These are phyloP conservation scores for Drosophila busckii DNA, from an alignment of 1,140 invertebrate genomes.

Conservation along the genomic window DNA sequence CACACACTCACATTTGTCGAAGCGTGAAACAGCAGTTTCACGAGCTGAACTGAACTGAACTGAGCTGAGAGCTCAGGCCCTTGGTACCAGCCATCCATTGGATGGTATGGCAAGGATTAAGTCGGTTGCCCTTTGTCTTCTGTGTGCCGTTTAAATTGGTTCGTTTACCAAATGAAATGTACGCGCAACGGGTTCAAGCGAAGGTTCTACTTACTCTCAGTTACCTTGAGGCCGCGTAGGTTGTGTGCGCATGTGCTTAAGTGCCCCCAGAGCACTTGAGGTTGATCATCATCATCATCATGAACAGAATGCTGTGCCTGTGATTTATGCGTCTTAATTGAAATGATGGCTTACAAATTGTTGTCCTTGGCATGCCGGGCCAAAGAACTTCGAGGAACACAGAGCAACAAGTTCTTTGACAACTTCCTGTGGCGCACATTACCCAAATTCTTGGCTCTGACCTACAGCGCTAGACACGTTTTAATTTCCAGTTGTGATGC, in stretches of 20 bases:
- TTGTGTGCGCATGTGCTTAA: constrained; percentile 59
- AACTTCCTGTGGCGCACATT: constrained; percentile 41
- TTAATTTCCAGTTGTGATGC: constrained; percentile 10
- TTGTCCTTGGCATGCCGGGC: constrained; percentile 33
- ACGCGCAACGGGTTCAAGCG: constrained; percentile 24
- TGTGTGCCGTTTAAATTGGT: constrained; percentile 66
- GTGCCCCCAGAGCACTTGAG: constrained; percentile 64
- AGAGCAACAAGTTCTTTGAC: not conserved
- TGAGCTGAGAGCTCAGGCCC: constrained; percentile 41
- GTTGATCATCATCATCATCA: constrained; percentile 41
- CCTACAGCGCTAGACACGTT: constrained; percentile 36
- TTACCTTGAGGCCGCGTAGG: constrained; percentile 31
- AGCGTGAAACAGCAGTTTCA: constrained; percentile 75
- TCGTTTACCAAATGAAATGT: constrained; percentile 64
- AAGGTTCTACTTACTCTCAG: constrained; percentile 41
- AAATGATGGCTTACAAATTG: constrained; percentile 76
- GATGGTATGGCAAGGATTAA: constrained; percentile 41
- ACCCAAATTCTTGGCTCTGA: constrained; percentile 12
- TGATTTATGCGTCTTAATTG: constrained; percentile 77
- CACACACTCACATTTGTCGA: constrained; percentile 67
- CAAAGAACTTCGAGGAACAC: constrained; percentile 35
- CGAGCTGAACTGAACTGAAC: constrained; percentile 42
- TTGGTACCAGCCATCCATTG: constrained; percentile 1
- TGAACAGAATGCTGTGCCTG: constrained; percentile 26
- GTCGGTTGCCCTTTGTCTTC: constrained; percentile 34